Conservation (phyloP, 2,888 invertebrate genomes). For the Nomada fabriciana region DNA sequence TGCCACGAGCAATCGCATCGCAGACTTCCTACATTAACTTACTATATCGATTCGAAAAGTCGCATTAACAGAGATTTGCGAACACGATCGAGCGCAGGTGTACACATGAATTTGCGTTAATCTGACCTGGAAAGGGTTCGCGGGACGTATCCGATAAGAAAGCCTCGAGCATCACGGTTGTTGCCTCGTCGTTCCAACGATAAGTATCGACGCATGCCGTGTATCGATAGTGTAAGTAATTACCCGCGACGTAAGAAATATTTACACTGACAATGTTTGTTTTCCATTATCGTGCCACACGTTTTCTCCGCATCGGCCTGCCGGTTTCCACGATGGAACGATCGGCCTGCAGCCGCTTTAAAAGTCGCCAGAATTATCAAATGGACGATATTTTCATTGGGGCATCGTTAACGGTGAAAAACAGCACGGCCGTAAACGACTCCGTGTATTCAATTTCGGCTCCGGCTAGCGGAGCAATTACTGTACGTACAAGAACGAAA, state of each 20-base stretch:
- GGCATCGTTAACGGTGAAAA: slow-evolving; percentile 15
- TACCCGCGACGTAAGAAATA: slow-evolving; percentile 36
- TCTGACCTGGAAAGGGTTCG: slow-evolving; percentile 74
- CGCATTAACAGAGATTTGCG: slow-evolving; percentile 80
- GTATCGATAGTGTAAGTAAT: slow-evolving; percentile 12
- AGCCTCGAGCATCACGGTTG: neutral
- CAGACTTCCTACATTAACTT: neutral
- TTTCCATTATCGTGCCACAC: slow-evolving; percentile 28
- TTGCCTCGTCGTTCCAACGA: neutral
- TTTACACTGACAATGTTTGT: slow-evolving; percentile 20
- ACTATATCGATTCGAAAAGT: slow-evolving; percentile 60
- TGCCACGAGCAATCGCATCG: too few relatives aligned
- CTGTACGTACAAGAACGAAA: slow-evolving; percentile 46
- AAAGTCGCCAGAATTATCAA: slow-evolving; percentile 23
- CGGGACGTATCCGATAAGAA: slow-evolving; percentile 39
- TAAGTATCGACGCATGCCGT: neutral
- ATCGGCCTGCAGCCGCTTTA: neutral
- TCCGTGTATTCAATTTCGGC: slow-evolving; percentile 33
- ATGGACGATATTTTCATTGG: slow-evolving; percentile 28
- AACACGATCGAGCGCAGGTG: slow-evolving; percentile 55
- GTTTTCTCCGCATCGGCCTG: neutral
- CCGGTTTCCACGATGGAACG: neutral
- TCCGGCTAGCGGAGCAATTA: slow-evolving; percentile 37
- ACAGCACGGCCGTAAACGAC: slow-evolving; percentile 30
- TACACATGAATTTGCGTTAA: slow-evolving; percentile 79